Percentiles rank a stretch among this genome's conserved stretches.
Evolutionary conservation across 2,113 vertebrate species (phyloP).

Genomic region (Cnemophilus loriae): DNA sequence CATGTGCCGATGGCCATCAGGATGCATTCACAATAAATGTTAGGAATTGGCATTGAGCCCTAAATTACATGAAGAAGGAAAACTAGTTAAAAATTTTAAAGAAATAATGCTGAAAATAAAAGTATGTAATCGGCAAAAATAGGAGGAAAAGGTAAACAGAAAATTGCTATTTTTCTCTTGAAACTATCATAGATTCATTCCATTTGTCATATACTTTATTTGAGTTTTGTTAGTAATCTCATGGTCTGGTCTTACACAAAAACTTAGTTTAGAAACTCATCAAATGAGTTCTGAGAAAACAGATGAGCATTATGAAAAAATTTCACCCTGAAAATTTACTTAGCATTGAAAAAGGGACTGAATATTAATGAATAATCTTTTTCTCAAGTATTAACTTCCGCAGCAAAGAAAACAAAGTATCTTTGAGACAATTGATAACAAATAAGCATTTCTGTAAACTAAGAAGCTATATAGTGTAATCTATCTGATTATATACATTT

Average conservation of each 20-base stretch:
- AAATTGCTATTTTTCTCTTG: not conserved
- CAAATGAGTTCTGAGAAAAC: conserved; percentile 4
- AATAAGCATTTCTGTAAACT: not conserved
- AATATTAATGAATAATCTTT: not conserved
- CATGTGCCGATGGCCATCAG: not conserved
- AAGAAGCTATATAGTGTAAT: not conserved
- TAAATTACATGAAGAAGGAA: not conserved
- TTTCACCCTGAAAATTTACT: not conserved
- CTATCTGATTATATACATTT: not conserved
- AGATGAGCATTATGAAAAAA: not conserved
- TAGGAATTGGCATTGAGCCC: not conserved
- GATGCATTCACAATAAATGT: not conserved
- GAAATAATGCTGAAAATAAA: conserved; percentile 29
- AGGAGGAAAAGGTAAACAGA: not conserved
- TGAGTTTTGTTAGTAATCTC: conserved; percentile 14
- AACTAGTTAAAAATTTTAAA: not conserved
- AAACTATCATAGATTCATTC: conserved; percentile 11
- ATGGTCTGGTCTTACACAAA: not conserved
- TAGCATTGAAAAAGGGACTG: not conserved
- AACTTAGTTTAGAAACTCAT: not conserved
- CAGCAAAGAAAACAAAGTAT: not conserved
- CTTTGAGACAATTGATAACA: not conserved
- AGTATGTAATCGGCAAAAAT: not conserved
- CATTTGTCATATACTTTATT: not conserved
- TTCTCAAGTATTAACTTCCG: not conserved